phyloP scores from a whole-genome alignment of 2,113 vertebrate species.

The Ameiurus melas region DNA sequence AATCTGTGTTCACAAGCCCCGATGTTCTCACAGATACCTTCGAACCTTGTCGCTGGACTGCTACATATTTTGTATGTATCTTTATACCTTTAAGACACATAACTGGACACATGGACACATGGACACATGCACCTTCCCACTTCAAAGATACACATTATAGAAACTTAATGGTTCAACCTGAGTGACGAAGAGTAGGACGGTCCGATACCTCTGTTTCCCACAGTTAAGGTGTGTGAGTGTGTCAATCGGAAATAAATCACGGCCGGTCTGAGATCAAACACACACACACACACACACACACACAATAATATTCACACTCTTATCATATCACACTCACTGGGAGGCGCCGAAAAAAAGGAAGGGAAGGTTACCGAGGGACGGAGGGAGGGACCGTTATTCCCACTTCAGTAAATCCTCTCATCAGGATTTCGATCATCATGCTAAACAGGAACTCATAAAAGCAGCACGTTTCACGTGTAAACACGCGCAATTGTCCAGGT shows the following conservation, averaged over 20 bases:
- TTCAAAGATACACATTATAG: background rate
- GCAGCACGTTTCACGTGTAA: background rate
- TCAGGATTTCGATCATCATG: conserved; percentile 37
- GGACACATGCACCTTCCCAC: background rate
- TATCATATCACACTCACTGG: conserved; percentile 1
- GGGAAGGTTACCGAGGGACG: background rate
- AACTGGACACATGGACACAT: background rate
- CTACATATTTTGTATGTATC: background rate
- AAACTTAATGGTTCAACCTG: background rate
- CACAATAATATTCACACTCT: background rate
- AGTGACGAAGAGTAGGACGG: too few species aligned
- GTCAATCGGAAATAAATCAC: conserved; percentile 4
- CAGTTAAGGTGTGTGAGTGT: conserved; percentile 26
- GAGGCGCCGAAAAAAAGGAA: conserved; percentile 9
- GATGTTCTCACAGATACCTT: background rate
- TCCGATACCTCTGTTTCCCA: background rate
- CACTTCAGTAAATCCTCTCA: conserved; percentile 39
- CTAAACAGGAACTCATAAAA: conserved; percentile 40
- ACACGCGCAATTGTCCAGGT: background rate
- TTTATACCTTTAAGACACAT: background rate
- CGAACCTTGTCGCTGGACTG: too few species aligned
- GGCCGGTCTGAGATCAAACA: conserved; percentile 4
- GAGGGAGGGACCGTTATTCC: conserved; percentile 4
- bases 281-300: background rate
- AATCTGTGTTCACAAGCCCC: background rate